Evolutionary conservation across 2,113 vertebrate genomes (phyloP).

Genomic region (Apeltes quadracus): DNA sequence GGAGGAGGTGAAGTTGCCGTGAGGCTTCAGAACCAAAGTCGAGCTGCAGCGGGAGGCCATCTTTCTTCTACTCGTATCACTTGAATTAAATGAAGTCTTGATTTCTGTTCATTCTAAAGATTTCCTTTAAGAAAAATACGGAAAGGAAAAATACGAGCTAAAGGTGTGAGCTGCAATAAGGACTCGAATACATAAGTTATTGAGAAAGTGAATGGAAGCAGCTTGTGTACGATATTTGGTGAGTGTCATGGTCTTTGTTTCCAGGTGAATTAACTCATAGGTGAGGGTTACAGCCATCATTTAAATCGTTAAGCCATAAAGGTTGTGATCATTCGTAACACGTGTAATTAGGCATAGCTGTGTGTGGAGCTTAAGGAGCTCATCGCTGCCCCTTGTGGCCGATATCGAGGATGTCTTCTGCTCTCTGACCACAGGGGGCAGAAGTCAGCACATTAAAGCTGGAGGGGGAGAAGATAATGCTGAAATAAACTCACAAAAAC

Average conservation of each 20-base stretch:
- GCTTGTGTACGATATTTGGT: neutral
- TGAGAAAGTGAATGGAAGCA: neutral
- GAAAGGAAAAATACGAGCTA: neutral
- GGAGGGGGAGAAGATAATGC: neutral
- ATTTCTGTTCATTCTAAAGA: neutral
- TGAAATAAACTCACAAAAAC: neutral
- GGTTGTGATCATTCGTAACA: too few species aligned
- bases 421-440: too few species aligned
- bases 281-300: too few species aligned
- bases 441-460: neutral
- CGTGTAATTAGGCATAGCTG: too few species aligned
- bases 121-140: neutral
- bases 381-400: too few species aligned
- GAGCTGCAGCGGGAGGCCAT: neutral
- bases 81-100: neutral
- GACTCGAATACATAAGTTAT: neutral
- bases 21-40: neutral
- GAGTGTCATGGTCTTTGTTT: too few species aligned
- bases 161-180: neutral
- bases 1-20: conserved; percentile 1
- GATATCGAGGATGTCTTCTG: too few species aligned
- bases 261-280: too few species aligned
- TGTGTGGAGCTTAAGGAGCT: too few species aligned
- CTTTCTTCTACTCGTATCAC: neutral
- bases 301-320: too few species aligned